Evolutionary conservation across 2,113 vertebrate species (phyloP), one percentile per base, ranked within the genome.

Genomic region (Eubucco bourcierii): DNA sequence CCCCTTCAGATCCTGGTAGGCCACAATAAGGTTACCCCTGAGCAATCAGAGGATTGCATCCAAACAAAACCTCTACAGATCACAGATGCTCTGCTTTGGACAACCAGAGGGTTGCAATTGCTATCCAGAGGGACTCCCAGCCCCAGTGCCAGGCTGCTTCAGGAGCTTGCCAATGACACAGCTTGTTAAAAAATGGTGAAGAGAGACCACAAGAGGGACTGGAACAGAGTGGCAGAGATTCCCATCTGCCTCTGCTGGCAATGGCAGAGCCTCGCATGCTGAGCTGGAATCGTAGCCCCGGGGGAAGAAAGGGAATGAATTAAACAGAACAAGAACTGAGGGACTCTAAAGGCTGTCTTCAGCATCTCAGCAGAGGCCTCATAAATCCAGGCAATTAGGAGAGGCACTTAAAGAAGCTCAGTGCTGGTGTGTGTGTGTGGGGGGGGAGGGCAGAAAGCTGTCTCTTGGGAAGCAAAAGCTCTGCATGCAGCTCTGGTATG

Each of bases 311-410:
- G 89, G 93, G 95, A 90, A 94, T 72, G 90, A 93, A 95, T 97
- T 96, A 94, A 91, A 88, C 91, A 94, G 91, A 95, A 90, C 93
- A 93, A 94, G 94, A 96, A 92, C 88, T 29, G 91, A 92, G 95
- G 93, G 96, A 92, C 93, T 93, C 82, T 94, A 94, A 97, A 95
- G 53, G 89, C 93, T 97, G 96, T 94, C 95, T 96, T 94, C 94
- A 72, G 68, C 86, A 75, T 65, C 90, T 94, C 91, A 87, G 75
- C 77, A 39, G 92, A 90, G 93, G 88, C 86, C 92, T 97, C 95
- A 78, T 95, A 97, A 97, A 97, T 95, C 91, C 28, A 47, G 53
- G 56, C 89, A 95, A 96, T 94, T 96, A 96, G 65, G 79, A 93
- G 87, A 93, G 74, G 88, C 64, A 58, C 81, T 96, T 67, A 89